These are phyloP conservation scores for Osmerus mordax DNA, from an alignment of 2,113 vertebrate genomes.

Conservation along the genomic window DNA sequence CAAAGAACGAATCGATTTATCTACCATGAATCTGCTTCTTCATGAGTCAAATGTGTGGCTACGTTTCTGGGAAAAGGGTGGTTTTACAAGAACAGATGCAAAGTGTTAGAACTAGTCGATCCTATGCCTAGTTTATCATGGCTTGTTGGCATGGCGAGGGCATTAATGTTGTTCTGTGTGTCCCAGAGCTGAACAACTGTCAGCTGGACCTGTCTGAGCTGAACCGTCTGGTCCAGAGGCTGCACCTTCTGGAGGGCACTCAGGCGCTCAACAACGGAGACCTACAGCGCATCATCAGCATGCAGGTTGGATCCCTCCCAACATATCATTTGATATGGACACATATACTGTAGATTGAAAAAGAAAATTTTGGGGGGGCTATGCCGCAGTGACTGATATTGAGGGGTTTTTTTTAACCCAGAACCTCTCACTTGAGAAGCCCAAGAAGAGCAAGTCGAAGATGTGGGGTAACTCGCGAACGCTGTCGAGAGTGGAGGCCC, in stretches of 20 bases:
- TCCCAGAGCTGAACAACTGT: constrained; percentile 78
- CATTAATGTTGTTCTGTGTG: neutral
- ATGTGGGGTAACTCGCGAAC: constrained; percentile 81
- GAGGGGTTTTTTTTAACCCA: constrained; percentile 25
- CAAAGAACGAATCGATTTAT: too few relatives aligned
- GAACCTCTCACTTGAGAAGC: constrained; percentile 77
- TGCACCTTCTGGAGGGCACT: constrained; percentile 79
- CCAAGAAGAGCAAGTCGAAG: constrained; percentile 75
- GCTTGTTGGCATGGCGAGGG: too few relatives aligned
- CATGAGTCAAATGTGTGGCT: too few relatives aligned
- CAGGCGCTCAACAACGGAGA: constrained; percentile 76
- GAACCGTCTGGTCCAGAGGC: constrained; percentile 77
- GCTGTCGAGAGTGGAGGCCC: constrained; percentile 82
- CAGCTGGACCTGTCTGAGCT: constrained; percentile 83
- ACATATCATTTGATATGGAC: neutral
- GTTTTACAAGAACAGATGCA: too few relatives aligned
- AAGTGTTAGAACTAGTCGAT: too few relatives aligned
- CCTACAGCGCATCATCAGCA: constrained; percentile 69
- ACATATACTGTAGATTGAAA: neutral
- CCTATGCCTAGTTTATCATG: too few relatives aligned
- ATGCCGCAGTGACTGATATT: neutral
- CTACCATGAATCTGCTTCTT: too few relatives aligned
- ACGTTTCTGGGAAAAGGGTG: too few relatives aligned
- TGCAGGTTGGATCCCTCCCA: constrained; percentile 59
- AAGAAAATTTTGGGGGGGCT: too few relatives aligned